Conservation (phyloP, 1,140 invertebrate genomes). For the Brachionus calyciflorus region DNA sequence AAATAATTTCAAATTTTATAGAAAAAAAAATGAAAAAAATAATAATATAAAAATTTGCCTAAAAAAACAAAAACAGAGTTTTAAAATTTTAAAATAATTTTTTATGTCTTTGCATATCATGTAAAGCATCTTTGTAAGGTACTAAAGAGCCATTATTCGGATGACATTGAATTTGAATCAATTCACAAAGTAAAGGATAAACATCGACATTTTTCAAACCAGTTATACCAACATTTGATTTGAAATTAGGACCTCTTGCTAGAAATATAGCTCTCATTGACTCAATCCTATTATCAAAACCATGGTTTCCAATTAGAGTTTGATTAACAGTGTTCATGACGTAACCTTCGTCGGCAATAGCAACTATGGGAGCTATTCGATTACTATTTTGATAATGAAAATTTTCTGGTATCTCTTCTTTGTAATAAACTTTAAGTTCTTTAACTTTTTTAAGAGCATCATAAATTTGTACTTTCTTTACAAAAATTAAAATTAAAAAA, state of each 20-base stretch:
- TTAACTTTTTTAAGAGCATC: conserved; percentile 59
- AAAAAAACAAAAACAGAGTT: too few species aligned
- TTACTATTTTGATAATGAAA: conserved; percentile 61
- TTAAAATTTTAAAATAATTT: too few species aligned
- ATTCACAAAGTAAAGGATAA: conserved; percentile 14
- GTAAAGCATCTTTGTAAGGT: neutral
- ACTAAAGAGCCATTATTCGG: neutral
- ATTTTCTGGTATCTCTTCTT: conserved; percentile 63
- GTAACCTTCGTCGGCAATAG: conserved; percentile 32
- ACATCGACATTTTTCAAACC: conserved; percentile 35
- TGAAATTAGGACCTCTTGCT: conserved; percentile 31
- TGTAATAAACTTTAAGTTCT: conserved; percentile 65
- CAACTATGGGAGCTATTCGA: conserved; percentile 42
- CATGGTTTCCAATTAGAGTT: conserved; percentile 60
- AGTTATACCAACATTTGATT: neutral
- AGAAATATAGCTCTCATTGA: conserved; percentile 59
- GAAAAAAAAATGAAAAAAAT: too few species aligned
- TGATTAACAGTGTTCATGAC: neutral
- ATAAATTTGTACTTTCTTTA: conserved; percentile 64
- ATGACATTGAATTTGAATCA: conserved; percentile 3
- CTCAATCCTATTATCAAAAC: conserved; percentile 65
- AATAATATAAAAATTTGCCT: too few species aligned
- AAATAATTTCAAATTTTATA: too few species aligned
- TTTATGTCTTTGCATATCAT: too few species aligned
- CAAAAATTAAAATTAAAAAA: conserved; percentile 53